Evolutionary conservation across 2,888 invertebrate species (phyloP).

Genomic region (Ornithoptera alexandrae): DNA sequence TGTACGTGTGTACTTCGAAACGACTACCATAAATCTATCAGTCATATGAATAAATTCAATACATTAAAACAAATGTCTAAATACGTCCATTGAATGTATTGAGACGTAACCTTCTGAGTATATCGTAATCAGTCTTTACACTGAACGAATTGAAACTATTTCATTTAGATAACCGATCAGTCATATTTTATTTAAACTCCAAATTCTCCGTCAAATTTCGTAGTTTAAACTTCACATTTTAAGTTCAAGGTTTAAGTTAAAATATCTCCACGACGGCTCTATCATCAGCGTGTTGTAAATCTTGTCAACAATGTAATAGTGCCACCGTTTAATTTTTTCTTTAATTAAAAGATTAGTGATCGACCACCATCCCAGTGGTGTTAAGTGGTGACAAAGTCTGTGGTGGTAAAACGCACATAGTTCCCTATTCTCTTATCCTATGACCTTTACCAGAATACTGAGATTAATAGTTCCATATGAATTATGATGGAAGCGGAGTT

Average conservation of each 20-base stretch:
- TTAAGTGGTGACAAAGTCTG: too few relatives aligned
- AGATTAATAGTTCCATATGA: too few relatives aligned
- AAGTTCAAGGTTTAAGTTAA: neutral
- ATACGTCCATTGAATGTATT: conserved; percentile 18
- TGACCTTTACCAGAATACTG: too few relatives aligned
- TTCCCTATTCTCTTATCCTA: too few relatives aligned
- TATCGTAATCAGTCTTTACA: neutral
- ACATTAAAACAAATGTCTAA: conserved; percentile 26
- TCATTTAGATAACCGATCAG: neutral
- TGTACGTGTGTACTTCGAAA: conserved; percentile 13
- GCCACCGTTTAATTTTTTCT: too few relatives aligned
- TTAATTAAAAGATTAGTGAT: too few relatives aligned
- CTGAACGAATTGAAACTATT: neutral
- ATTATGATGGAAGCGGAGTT: too few relatives aligned
- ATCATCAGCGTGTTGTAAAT: too few relatives aligned
- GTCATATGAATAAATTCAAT: conserved; percentile 25
- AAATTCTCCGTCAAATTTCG: neutral
- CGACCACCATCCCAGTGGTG: too few relatives aligned
- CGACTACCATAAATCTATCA: conserved; percentile 25
- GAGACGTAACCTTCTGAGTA: neutral
- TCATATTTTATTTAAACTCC: neutral
- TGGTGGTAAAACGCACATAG: too few relatives aligned
- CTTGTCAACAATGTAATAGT: too few relatives aligned
- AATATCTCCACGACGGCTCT: too few relatives aligned
- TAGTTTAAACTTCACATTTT: neutral